phyloP scores from a whole-genome alignment of 2,113 vertebrate species.

The Gallinago media region DNA sequence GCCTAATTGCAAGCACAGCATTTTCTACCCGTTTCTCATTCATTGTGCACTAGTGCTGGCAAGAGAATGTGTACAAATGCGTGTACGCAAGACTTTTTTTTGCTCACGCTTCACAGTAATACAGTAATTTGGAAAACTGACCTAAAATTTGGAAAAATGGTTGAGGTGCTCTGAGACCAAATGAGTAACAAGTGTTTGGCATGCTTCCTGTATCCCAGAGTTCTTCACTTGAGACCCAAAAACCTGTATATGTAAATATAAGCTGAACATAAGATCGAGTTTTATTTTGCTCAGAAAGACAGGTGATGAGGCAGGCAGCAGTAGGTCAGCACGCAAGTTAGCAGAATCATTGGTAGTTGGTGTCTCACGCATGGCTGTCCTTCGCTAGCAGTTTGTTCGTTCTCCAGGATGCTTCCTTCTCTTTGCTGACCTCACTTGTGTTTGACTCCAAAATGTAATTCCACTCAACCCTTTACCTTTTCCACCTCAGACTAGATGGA shows the following conservation, averaged over 20 bases:
- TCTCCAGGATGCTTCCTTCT: not conserved
- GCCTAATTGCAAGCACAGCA: not conserved
- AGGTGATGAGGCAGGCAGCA: not conserved
- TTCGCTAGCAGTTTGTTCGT: not conserved
- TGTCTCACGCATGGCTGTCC: fast-evolving
- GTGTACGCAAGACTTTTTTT: fast-evolving
- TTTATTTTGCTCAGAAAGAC: not conserved
- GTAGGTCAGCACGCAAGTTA: not conserved
- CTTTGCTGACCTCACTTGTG: not conserved
- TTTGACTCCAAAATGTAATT: not conserved
- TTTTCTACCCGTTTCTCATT: fast-evolving
- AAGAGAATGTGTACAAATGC: fast-evolving
- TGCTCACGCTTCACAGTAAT: fast-evolving
- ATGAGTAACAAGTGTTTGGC: not conserved
- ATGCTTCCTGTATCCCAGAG: too few species aligned
- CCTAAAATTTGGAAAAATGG: not conserved
- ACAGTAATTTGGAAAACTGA: not conserved
- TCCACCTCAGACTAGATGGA: not conserved
- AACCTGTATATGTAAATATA: fast-evolving
- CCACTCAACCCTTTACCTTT: not conserved
- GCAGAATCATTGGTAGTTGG: not conserved
- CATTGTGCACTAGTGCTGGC: fast-evolving
- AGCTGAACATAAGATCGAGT: not conserved
- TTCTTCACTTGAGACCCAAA: not conserved
- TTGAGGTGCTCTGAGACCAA: not conserved